A percentile compares a stretch with the other conserved stretches of the same genome.
phyloP scores from a whole-genome alignment of 1,140 invertebrate genomes.

The Polyergus mexicanus region DNA sequence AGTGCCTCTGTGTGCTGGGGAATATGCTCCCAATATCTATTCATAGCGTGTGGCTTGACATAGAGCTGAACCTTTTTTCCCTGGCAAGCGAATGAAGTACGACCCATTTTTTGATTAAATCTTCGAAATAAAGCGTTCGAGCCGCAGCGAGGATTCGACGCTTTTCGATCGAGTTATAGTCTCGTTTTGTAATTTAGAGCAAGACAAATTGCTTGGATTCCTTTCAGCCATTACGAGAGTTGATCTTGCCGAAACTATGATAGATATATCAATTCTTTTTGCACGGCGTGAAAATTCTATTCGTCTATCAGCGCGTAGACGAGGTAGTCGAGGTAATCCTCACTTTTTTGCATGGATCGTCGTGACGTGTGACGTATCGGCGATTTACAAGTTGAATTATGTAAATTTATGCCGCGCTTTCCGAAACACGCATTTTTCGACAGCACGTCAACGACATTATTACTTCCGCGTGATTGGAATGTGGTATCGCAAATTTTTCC shows the following conservation, averaged over 20 bases:
- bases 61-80: conserved; percentile 11
- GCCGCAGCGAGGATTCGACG: neutral
- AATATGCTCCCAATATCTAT: conserved; percentile 47
- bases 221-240: neutral
- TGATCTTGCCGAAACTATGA: neutral
- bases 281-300: neutral
- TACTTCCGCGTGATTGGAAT: neutral
- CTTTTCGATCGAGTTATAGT: neutral
- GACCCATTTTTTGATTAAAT: conserved; percentile 16
- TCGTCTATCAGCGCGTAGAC: conserved; percentile 9
- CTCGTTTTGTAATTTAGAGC: conserved; percentile 26
- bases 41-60: conserved; percentile 29
- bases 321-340: neutral
- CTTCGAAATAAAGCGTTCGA: neutral
- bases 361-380: conserved; percentile 17
- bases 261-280: conserved; percentile 20
- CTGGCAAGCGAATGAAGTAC: neutral
- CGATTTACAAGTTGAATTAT: conserved; percentile 35
- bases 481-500: neutral
- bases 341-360: conserved; percentile 30
- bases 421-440: conserved; percentile 24
- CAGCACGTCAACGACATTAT: conserved; percentile 10
- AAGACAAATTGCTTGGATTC: conserved; percentile 28
- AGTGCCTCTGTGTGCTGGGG: neutral
- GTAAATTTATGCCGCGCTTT: conserved; percentile 21